Percentiles rank a stretch among this genome's conserved stretches.
These are phyloP conservation scores for Papilio demoleus DNA, from an alignment of 2,888 invertebrate species.

Conservation along the genomic window DNA sequence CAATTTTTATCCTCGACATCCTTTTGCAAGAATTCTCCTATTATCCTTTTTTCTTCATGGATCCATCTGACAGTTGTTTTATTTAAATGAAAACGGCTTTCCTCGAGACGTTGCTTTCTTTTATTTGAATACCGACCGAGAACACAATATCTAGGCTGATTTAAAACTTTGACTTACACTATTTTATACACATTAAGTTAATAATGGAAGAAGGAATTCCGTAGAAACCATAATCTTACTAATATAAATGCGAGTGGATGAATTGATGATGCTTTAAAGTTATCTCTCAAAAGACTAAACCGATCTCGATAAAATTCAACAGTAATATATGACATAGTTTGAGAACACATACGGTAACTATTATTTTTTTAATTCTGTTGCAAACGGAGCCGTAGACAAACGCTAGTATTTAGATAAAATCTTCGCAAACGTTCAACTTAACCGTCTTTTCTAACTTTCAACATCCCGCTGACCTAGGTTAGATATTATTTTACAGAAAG, in stretches of 20 bases:
- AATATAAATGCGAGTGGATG: too few relatives aligned
- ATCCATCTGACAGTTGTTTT: slow-evolving; percentile 32
- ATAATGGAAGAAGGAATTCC: not conserved
- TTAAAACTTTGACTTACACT: not conserved
- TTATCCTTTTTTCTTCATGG: slow-evolving; percentile 34
- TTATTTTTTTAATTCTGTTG: too few relatives aligned
- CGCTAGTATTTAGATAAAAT: slow-evolving; percentile 13
- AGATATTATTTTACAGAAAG: slow-evolving; percentile 24
- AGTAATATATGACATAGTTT: too few relatives aligned
- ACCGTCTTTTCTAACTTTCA: slow-evolving; percentile 14
- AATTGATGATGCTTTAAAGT: too few relatives aligned
- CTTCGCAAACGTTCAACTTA: not conserved
- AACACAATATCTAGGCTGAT: slow-evolving; percentile 20
- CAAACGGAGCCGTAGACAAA: not conserved
- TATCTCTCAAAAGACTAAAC: too few relatives aligned
- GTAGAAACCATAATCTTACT: too few relatives aligned
- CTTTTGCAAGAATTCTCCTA: slow-evolving; percentile 67
- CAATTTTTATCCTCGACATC: slow-evolving; percentile 67
- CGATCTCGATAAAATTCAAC: too few relatives aligned
- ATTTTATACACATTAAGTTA: not conserved
- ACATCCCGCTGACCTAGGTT: slow-evolving; percentile 22
- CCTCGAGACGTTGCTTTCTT: slow-evolving; percentile 25
- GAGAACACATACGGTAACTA: too few relatives aligned
- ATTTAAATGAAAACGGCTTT: slow-evolving; percentile 30
- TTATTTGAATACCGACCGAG: slow-evolving; percentile 23